A percentile compares a stretch with the other conserved stretches of the same genome.
phyloP scores from a whole-genome alignment of 2,888 invertebrate species.

The Himalopsyche tibetana region DNA sequence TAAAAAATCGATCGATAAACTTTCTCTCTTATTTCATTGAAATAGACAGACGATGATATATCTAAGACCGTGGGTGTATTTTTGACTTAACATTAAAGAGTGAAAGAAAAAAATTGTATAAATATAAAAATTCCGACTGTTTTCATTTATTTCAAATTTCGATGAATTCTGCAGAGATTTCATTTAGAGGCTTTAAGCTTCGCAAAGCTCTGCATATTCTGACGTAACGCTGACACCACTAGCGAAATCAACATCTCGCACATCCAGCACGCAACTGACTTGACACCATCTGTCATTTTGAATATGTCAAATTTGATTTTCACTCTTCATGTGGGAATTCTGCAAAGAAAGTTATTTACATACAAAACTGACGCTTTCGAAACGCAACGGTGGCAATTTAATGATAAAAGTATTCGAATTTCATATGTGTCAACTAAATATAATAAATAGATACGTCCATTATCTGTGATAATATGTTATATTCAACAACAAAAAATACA shows the following conservation, averaged over 20 bases:
- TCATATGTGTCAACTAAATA: no score
- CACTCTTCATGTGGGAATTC: not conserved
- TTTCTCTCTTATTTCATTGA: no score
- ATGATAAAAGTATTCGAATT: not conserved
- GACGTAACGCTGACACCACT: not conserved
- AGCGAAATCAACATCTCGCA: not conserved
- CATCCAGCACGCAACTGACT: not conserved
- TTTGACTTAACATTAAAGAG: no score
- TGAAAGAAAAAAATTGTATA: no score
- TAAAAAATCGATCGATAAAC: no score
- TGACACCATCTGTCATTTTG: not conserved
- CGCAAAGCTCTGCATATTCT: not conserved
- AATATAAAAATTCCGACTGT: no score
- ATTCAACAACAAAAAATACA: no score
- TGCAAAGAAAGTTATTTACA: not conserved
- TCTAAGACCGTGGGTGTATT: no score
- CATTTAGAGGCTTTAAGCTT: not conserved
- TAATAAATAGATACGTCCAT: no score
- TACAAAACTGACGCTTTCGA: not conserved
- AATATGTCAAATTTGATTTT: conserved; percentile 10
- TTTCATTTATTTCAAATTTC: no score
- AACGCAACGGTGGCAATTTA: not conserved
- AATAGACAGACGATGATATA: no score
- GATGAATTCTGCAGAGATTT: not conserved
- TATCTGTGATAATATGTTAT: no score